phyloP scores from a whole-genome alignment of 2,888 invertebrate genomes.

The Dascillus cervinus region DNA sequence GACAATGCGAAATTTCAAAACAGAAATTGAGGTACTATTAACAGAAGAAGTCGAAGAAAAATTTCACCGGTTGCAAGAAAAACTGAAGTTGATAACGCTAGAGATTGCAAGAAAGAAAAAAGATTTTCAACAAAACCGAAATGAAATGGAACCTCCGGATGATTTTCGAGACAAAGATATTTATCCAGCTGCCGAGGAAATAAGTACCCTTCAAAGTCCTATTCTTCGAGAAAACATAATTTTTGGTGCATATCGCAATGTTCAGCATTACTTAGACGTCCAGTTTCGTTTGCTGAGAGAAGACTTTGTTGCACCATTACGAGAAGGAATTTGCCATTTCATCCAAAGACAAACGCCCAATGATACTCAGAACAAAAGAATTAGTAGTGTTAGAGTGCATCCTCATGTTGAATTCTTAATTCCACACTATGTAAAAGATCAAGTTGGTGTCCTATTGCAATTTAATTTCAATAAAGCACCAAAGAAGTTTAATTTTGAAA shows the following conservation, averaged over 20 bases:
- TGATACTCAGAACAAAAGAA: constrained; percentile 9
- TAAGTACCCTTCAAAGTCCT: constrained; percentile 29
- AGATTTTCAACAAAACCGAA: constrained; percentile 29
- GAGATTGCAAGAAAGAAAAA: constrained; percentile 15
- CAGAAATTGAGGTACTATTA: constrained; percentile 11
- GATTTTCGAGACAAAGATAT: constrained; percentile 49
- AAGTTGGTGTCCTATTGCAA: constrained; percentile 39
- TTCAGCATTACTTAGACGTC: constrained; percentile 67
- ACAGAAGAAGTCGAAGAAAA: constrained; percentile 36
- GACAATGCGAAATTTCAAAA: constrained; percentile 22
- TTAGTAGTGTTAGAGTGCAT: constrained; percentile 38
- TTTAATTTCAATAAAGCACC: constrained; percentile 24
- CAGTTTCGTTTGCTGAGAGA: constrained; percentile 72
- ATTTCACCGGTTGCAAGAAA: constrained; percentile 33
- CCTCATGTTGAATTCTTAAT: constrained; percentile 44
- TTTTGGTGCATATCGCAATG: constrained; percentile 53
- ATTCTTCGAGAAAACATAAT: constrained; percentile 53
- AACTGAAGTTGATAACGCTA: constrained; percentile 28
- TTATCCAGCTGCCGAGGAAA: constrained; percentile 44
- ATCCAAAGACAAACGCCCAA: constrained; percentile 2
- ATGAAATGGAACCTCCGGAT: constrained; percentile 43
- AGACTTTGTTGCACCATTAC: constrained; percentile 68
- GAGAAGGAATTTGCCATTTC: constrained; percentile 50
- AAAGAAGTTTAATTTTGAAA: constrained; percentile 41
- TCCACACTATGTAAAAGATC: constrained; percentile 40